phyloP scores from a whole-genome alignment of 2,797 vertebrate species.

The Manis crassicaudata region DNA sequence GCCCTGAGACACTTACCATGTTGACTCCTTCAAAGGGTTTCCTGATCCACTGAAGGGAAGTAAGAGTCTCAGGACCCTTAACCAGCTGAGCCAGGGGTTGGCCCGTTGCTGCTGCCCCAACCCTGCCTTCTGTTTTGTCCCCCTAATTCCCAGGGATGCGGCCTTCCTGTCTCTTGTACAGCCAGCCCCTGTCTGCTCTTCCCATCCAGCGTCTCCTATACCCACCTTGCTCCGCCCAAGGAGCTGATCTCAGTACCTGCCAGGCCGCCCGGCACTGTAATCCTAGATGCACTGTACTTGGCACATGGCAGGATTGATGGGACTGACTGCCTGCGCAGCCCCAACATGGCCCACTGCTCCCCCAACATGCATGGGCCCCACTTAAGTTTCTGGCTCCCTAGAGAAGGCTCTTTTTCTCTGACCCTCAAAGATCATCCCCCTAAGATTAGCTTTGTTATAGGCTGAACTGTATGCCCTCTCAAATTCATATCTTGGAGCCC shows the following conservation, averaged over 20 bases:
- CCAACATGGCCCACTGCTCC: neutral
- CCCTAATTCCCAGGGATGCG: neutral
- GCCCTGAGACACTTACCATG: neutral
- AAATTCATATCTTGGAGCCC: neutral
- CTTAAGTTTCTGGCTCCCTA: neutral
- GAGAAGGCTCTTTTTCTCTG: neutral
- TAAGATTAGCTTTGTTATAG: neutral
- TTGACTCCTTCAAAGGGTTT: neutral
- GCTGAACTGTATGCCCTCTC: neutral
- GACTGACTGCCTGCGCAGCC: neutral
- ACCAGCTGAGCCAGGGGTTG: neutral
- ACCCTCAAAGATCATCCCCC: neutral
- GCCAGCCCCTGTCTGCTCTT: neutral
- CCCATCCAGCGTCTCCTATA: neutral
- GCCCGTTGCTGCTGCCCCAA: neutral
- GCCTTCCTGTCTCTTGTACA: neutral
- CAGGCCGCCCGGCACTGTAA: neutral
- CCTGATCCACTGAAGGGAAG: neutral
- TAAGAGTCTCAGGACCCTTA: neutral
- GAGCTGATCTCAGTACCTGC: neutral
- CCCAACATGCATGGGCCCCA: neutral
- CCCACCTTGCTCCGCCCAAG: neutral
- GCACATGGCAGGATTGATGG: neutral
- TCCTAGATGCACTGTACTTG: rapidly evolving
- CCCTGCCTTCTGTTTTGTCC: neutral